Evolutionary conservation across 2,888 invertebrate genomes (phyloP).

Genomic region (Poecilobothrus nobilitatus): DNA sequence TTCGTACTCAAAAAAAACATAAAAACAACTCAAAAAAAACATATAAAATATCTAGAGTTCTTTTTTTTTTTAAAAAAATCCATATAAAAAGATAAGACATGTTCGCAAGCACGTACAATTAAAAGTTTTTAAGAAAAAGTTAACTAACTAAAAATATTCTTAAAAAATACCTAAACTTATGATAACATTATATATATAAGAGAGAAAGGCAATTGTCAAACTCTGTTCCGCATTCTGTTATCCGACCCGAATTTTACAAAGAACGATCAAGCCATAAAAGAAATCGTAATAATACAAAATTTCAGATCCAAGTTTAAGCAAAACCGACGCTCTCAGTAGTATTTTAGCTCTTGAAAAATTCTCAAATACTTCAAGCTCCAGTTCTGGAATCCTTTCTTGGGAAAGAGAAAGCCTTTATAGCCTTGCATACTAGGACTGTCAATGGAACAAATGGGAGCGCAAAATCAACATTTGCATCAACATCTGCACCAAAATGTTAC

Average conservation of each 20-base stretch:
- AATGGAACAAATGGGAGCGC: conserved; percentile 54
- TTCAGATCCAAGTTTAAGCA: conserved; percentile 68
- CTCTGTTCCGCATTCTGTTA: conserved; percentile 46
- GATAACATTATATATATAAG: too few relatives aligned
- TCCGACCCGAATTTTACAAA: conserved; percentile 66
- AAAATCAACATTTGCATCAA: conserved; percentile 23
- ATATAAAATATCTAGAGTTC: too few relatives aligned
- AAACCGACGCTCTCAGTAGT: conserved; percentile 38
- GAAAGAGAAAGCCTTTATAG: conserved; percentile 49
- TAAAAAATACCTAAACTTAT: too few relatives aligned
- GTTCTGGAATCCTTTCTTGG: conserved; percentile 40
- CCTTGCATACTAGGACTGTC: conserved; percentile 67
- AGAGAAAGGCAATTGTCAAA: conserved; percentile 33
- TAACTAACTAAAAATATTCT: too few relatives aligned
- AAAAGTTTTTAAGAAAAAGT: too few relatives aligned
- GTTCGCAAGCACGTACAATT: too few relatives aligned
- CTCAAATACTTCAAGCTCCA: conserved; percentile 64
- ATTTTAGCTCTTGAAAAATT: conserved; percentile 35
- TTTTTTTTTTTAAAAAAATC: too few relatives aligned
- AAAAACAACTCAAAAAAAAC: too few relatives aligned
- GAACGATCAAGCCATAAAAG: conserved; percentile 58
- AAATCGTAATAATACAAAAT: conserved; percentile 60
- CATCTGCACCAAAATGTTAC: conserved; percentile 27
- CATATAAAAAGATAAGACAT: too few relatives aligned
- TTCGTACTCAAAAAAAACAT: too few relatives aligned